phyloP scores from a whole-genome alignment of 2,888 invertebrate species.

The Ctena decussata region DNA sequence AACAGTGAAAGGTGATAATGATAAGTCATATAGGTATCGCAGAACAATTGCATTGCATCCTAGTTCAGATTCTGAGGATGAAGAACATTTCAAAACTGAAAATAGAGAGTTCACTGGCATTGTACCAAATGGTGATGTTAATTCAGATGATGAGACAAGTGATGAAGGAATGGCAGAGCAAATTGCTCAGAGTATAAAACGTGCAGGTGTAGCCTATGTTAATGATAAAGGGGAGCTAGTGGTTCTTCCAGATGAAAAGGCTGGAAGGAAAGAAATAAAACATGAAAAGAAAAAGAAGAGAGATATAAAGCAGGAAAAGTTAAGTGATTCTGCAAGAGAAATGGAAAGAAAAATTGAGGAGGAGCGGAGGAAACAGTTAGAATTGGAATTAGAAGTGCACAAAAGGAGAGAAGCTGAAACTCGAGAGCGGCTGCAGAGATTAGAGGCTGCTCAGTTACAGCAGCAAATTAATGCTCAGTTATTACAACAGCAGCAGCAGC shows the following conservation, averaged over 20 bases:
- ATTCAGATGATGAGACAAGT: slow-evolving; percentile 54
- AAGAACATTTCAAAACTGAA: slow-evolving; percentile 17
- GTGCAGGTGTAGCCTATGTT: slow-evolving; percentile 78
- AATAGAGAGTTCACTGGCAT: slow-evolving; percentile 24
- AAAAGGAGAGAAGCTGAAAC: slow-evolving; percentile 74
- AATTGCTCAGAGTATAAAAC: slow-evolving; percentile 61
- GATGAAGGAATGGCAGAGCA: slow-evolving; percentile 50
- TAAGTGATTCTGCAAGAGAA: slow-evolving; percentile 64
- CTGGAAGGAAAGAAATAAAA: slow-evolving; percentile 69
- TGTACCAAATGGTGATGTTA: slow-evolving; percentile 26
- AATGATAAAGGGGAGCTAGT: slow-evolving; percentile 74
- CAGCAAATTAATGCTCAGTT: slow-evolving; percentile 69
- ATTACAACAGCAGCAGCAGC: slow-evolving; percentile 68
- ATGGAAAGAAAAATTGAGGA: slow-evolving; percentile 74
- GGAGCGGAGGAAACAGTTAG: slow-evolving; percentile 71
- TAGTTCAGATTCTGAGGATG: slow-evolving; percentile 28
- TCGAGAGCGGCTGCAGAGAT: slow-evolving; percentile 71
- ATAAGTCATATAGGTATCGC: slow-evolving; percentile 45
- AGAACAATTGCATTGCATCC: slow-evolving; percentile 49
- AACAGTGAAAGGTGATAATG: neutral
- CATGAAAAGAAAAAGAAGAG: slow-evolving; percentile 69
- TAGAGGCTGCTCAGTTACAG: slow-evolving; percentile 74
- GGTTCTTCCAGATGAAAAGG: slow-evolving; percentile 70
- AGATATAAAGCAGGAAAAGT: slow-evolving; percentile 49
- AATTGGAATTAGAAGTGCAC: slow-evolving; percentile 75